These are phyloP conservation scores for Dioctria rufipes DNA, from an alignment of 2,888 invertebrate genomes.

Conservation along the genomic window DNA sequence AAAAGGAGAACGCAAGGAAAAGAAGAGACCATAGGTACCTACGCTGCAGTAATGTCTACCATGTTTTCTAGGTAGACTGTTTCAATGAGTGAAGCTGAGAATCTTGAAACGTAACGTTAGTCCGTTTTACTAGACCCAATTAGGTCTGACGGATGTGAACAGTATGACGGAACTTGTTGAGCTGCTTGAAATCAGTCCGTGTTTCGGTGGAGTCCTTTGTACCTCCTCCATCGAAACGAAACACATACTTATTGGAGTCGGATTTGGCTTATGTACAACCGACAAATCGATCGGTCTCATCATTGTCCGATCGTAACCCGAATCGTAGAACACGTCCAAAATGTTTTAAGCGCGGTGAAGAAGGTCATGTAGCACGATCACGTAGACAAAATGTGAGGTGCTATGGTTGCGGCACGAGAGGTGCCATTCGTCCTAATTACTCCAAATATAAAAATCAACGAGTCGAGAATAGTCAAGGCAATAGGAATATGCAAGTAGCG, in stretches of 20 bases:
- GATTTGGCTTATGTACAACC: not conserved
- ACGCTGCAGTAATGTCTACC: not conserved
- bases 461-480: too few relatives aligned
- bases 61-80: conserved; percentile 4
- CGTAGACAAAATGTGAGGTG: not conserved
- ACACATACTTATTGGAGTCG: not conserved
- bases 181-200: not conserved
- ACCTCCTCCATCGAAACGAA: not conserved
- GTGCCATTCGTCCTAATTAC: not conserved
- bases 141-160: not conserved
- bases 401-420: not conserved
- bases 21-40: not conserved
- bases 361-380: not conserved
- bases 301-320: too few relatives aligned
- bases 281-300: not conserved
- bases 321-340: not conserved
- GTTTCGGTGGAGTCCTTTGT: not conserved
- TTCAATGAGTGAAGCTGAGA: not conserved
- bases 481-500: too few relatives aligned
- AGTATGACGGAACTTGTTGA: not conserved
- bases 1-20: not conserved
- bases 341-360: not conserved
- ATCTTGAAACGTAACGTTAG: not conserved
- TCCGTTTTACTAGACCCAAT: conserved; percentile 2
- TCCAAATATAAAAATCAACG: too few relatives aligned